Evolutionary conservation across 2,888 invertebrate genomes (phyloP).

Genomic region (Pseudococcus longispinus): DNA sequence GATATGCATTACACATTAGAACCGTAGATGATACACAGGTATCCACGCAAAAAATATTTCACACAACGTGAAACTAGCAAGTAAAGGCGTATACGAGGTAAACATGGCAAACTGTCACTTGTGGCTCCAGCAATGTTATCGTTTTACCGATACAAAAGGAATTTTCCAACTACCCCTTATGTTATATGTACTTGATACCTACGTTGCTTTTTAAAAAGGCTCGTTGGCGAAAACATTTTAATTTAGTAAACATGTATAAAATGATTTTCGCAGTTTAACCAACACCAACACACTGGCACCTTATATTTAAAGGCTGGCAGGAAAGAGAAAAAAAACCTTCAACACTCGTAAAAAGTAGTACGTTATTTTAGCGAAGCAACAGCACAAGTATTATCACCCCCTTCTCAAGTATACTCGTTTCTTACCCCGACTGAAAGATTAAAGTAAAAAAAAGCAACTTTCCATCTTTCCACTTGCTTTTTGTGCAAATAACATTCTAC

Average conservation of each 20-base stretch:
- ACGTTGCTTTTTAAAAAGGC: conserved; percentile 27
- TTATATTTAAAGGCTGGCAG: neutral
- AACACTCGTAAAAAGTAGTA: conserved; percentile 18
- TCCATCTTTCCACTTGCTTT: conserved; percentile 48
- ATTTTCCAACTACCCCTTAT: conserved; percentile 6
- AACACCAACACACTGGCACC: neutral
- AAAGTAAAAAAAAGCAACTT: conserved; percentile 43
- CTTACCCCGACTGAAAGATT: conserved; percentile 31
- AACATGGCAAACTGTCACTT: conserved; percentile 14
- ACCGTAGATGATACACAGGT: no score
- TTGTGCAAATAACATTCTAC: conserved; percentile 52
- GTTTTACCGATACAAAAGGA: conserved; percentile 24
- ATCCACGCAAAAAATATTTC: no score
- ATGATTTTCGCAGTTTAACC: conserved; percentile 30
- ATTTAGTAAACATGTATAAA: conserved; percentile 32
- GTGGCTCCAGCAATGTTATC: neutral
- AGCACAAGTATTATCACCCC: conserved; percentile 30
- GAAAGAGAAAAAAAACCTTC: neutral
- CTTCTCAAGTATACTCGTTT: conserved; percentile 32
- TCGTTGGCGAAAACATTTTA: conserved; percentile 30
- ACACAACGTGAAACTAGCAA: no score
- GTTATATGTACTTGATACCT: neutral
- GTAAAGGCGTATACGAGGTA: neutral
- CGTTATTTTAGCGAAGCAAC: conserved; percentile 36
- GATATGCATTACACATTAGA: neutral